These are phyloP conservation scores for Phaethornis superciliosus DNA, from an alignment of 2,113 vertebrate genomes.

Conservation along the genomic window DNA sequence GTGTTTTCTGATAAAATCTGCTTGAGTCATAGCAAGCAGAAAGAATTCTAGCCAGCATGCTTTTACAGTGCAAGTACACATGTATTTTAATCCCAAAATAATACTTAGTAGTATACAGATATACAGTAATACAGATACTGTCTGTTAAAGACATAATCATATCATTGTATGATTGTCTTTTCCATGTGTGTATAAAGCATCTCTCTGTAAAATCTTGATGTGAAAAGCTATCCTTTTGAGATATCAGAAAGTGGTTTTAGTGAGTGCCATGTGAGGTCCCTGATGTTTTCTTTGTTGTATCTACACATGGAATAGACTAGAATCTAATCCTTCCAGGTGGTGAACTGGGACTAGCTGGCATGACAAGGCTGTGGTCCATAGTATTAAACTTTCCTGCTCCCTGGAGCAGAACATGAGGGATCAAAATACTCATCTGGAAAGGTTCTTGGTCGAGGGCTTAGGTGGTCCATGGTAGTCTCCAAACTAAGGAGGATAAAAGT, in stretches of 20 bases:
- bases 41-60: not conserved
- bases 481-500: not conserved
- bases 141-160: not conserved
- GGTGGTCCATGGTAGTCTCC: not conserved
- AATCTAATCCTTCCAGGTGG: not conserved
- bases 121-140: not conserved
- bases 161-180: not conserved
- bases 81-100: not conserved
- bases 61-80: not conserved
- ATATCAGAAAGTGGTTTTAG: not conserved
- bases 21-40: not conserved
- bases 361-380: not conserved
- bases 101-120: not conserved
- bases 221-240: not conserved
- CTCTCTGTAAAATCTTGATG: not conserved
- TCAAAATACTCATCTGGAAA: not conserved
- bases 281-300: not conserved
- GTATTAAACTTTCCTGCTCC: rapidly evolving
- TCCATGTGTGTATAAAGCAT: not conserved
- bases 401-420: too few species aligned
- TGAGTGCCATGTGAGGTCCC: rapidly evolving
- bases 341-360: not conserved
- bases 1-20: not conserved
- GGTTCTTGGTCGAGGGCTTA: not conserved
- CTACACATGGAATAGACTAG: not conserved